Evolutionary conservation across 2,797 vertebrate species (phyloP), one percentile per base, ranked within the genome.

Genomic region (Schizopygopsis malacanthus): DNA sequence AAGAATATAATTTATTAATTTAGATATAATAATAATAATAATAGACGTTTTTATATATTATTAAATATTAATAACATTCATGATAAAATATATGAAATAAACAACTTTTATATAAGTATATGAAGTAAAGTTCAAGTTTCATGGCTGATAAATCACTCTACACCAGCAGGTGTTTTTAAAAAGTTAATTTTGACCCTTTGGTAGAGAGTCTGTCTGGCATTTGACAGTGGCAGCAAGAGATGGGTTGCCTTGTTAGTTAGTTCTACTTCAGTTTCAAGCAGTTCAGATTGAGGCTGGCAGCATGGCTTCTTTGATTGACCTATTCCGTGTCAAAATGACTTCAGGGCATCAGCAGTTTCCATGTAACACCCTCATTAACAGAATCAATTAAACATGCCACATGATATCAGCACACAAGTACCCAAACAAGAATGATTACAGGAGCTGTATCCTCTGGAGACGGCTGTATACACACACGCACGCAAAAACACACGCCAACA

Each of bases 301-400:
- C 81, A 83, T 87, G 56, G 39, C 77, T 77, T 73, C 83, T 85
- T 87, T 90, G 84, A 79, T 71, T 71, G 89, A 90, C 90, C 92
- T 89, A 87, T 82, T 85, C 73, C 3, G 86, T 93, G 92, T 93
- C 92, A 94, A 92, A 94, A 93, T 92, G 93, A 91, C 93, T 90
- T 79, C 79, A 85, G 91, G 92, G 91, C 90, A 90, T 90, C 86
- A 11, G 75, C 87, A 84, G 88, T 90, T 89, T 88, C 83, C 63
- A 87, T 90, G 79, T 84, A 88, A 88, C 88, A 77, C 89, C 85
- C 91, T 91, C 75, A 63, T 93, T 92, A 94, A 95, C 88, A 18
- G 89, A 92, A 94, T 93, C 93, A 93, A 93, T 95, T 94, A 93
- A 92, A 89, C 88, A 90, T 90, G 93, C 91, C 92, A 93, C 79